Conservation (phyloP, 2,113 vertebrate genomes). For the Sylvia atricapilla region DNA sequence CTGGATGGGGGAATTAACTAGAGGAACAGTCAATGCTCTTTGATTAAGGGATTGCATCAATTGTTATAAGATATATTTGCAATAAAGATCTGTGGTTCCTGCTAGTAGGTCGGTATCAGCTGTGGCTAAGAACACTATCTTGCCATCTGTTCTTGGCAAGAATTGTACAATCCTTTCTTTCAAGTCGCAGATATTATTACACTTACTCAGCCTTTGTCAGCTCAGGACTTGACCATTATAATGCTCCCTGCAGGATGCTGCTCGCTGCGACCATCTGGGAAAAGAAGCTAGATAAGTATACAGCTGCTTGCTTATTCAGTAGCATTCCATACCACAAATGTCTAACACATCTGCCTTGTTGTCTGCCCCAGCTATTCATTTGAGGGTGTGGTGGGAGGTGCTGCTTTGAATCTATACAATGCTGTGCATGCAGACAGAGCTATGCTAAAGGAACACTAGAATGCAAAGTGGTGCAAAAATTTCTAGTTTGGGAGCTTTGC, state of each 20-base stretch:
- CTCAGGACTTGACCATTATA: conserved; percentile 38
- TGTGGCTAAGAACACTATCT: conserved; percentile 44
- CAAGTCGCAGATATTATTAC: conserved; percentile 59
- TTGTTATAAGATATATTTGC: conserved; percentile 30
- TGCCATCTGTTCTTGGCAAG: conserved; percentile 55
- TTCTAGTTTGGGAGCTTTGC: neutral
- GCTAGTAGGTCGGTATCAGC: neutral
- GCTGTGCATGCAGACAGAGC: neutral
- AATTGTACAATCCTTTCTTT: conserved; percentile 44
- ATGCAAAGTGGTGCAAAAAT: neutral
- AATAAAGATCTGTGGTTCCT: conserved; percentile 47
- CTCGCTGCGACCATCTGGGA: conserved; percentile 30
- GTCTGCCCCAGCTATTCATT: neutral
- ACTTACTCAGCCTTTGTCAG: conserved; percentile 60
- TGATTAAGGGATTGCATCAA: conserved; percentile 50
- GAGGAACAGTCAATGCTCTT: conserved; percentile 36
- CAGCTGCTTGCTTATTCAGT: conserved; percentile 49
- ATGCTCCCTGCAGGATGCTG: conserved; percentile 47
- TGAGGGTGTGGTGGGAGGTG: neutral
- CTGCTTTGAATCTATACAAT: neutral
- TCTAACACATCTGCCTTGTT: conserved; percentile 24
- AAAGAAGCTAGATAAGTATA: conserved; percentile 9
- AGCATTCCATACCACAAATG: conserved; percentile 10
- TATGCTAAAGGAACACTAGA: neutral
- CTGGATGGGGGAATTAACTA: conserved; percentile 16